These are phyloP conservation scores for Babyrousa celebensis DNA, from an alignment of 2,797 vertebrate species.

Conservation along the genomic window DNA sequence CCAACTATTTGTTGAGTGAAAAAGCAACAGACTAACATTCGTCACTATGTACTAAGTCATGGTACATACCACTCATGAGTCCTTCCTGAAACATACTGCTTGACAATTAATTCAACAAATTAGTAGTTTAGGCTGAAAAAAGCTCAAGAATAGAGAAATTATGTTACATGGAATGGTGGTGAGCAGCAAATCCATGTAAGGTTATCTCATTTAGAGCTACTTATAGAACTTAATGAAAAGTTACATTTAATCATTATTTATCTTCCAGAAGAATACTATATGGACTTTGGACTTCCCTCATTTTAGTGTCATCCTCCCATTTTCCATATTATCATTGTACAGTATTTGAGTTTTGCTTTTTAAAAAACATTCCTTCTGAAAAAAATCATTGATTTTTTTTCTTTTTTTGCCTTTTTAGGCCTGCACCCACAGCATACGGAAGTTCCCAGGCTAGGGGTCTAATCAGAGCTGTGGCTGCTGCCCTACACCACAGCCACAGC, in stretches of 20 bases:
- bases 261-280: background rate
- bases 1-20: background rate
- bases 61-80: background rate
- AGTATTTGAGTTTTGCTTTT: background rate
- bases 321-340: background rate
- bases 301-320: background rate
- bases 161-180: background rate
- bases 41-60: background rate
- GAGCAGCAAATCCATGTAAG: background rate
- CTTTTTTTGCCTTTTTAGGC: no score
- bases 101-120: conserved; percentile 17
- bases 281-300: background rate
- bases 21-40: background rate
- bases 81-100: background rate
- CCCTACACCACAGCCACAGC: no score
- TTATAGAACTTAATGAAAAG: background rate
- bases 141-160: background rate
- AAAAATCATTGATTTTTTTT: background rate
- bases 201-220: background rate
- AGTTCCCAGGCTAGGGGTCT: no score
- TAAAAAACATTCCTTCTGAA: background rate
- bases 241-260: background rate
- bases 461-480: no score
- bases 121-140: background rate
- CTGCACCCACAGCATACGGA: no score